Evolutionary conservation across 2,113 vertebrate species (phyloP).

Genomic region (Trematocara nigrifrons): DNA sequence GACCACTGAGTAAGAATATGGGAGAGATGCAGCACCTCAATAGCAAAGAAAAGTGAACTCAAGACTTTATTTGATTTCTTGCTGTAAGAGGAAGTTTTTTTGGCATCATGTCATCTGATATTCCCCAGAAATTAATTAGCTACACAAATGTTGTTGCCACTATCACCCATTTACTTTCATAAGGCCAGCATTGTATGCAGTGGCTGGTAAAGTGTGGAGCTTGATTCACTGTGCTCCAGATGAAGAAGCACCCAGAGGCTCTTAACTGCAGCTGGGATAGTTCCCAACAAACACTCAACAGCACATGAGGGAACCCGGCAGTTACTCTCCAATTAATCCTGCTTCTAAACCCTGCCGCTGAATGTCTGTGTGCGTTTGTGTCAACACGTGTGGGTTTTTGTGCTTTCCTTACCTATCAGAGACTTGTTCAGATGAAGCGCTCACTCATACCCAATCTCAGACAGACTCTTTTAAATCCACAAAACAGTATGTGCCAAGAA

Average conservation of each 20-base stretch:
- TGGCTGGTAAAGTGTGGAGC: background rate
- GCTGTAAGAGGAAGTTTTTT: background rate
- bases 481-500: slow-evolving; percentile 36
- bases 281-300: slow-evolving; percentile 58
- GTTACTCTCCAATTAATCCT: slow-evolving; percentile 59
- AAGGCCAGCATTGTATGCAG: background rate
- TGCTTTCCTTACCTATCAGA: slow-evolving; percentile 29
- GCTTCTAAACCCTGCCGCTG: slow-evolving; percentile 29
- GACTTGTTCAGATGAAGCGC: slow-evolving; percentile 30
- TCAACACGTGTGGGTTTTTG: background rate
- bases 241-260: slow-evolving; percentile 51
- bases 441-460: slow-evolving; percentile 8
- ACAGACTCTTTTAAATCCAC: slow-evolving; percentile 38
- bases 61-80: background rate
- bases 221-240: slow-evolving; percentile 26
- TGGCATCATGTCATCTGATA: background rate
- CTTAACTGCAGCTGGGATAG: slow-evolving; percentile 51
- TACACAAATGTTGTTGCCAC: background rate
- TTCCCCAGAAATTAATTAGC: background rate
- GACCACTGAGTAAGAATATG: background rate
- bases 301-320: slow-evolving; percentile 49
- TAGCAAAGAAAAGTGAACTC: background rate
- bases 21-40: background rate
- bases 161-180: background rate
- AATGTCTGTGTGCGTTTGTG: background rate